Evolutionary conservation across 2,113 vertebrate genomes (phyloP), one percentile per base, ranked within the genome.

Genomic region (Actenoides hombroni): DNA sequence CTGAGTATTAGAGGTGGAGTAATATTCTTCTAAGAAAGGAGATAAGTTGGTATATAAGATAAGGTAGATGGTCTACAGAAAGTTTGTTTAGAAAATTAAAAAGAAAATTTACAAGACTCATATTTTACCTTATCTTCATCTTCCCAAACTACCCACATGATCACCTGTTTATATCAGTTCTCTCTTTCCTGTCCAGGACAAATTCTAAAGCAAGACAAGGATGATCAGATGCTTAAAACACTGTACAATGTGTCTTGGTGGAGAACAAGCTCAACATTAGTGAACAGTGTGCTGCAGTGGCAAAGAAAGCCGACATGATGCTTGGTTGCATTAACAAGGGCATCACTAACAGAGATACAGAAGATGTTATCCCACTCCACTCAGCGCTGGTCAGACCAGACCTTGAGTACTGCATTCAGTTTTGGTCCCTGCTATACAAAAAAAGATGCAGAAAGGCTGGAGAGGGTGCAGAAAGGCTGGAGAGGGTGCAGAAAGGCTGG

Each of bases 71-170:
- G 48, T 35, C 3, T 2, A 35, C 18, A 61, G 5, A 73, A 54
- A 44, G 12, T 40, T 74, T 76, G 3, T 64, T 24, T 23, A 11
- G 16, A 65, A 51, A 40, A 5, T 48, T n/a, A 33, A 48, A 4
- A 8, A 44, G 54, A 23, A 24, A 35, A 16, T 8, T 28, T 4
- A 48, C 13, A n/a, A 11, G 5, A 39, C 1, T 2, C 16, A 2
- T 56, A 33, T 68, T 93, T 91, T 82, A 48, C 15, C 10, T 59
- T 16, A 75, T 29, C 23, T 39, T 85, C 10, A 64, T 3, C 28
- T 13, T 68, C 16, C 12, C 18, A 44, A 56, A 33, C 26, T 35
- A 51, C 16, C 3, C 13, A 35, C 15, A 82, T 56, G 20, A 63
- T 49, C 25, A 79, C 7, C 26, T 60, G 24, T 20, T 56, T 76